A percentile compares a stretch with the other conserved stretches of the same genome.
These are phyloP conservation scores for Antheraea yamamai DNA, from an alignment of 2,888 invertebrate genomes.

Conservation along the genomic window DNA sequence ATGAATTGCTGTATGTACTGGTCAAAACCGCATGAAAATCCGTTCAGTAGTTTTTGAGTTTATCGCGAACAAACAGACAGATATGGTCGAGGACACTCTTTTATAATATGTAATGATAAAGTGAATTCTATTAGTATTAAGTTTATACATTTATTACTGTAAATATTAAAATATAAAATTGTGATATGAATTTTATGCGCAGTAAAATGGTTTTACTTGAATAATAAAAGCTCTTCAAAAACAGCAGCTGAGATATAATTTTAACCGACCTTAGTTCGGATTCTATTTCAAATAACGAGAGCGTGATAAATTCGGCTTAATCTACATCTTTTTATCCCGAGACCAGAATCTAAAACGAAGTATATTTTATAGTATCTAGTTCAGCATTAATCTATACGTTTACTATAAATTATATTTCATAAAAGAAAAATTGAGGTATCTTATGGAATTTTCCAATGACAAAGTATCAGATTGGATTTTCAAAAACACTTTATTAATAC, in stretches of 20 bases:
- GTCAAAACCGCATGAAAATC: too few species aligned
- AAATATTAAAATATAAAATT: background rate
- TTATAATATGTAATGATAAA: too few species aligned
- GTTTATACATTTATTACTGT: background rate
- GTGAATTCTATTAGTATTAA: background rate
- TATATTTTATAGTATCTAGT: background rate
- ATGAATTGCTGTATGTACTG: too few species aligned
- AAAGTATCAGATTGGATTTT: too few species aligned
- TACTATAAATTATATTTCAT: too few species aligned
- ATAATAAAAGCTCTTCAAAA: background rate
- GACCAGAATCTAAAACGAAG: background rate
- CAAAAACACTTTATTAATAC: too few species aligned
- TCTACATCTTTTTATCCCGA: background rate
- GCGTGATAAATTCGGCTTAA: background rate
- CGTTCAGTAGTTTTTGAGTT: too few species aligned
- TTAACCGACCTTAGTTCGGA: background rate
- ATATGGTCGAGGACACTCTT: too few species aligned
- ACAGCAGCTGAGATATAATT: background rate
- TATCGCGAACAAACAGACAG: too few species aligned
- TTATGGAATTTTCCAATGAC: too few species aligned
- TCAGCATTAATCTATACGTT: background rate
- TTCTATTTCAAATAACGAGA: background rate
- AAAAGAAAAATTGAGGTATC: too few species aligned
- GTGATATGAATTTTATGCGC: background rate
- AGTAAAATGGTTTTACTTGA: background rate